phyloP scores from a whole-genome alignment of 2,113 vertebrate species.

The Plecturocebus donacophilus region DNA sequence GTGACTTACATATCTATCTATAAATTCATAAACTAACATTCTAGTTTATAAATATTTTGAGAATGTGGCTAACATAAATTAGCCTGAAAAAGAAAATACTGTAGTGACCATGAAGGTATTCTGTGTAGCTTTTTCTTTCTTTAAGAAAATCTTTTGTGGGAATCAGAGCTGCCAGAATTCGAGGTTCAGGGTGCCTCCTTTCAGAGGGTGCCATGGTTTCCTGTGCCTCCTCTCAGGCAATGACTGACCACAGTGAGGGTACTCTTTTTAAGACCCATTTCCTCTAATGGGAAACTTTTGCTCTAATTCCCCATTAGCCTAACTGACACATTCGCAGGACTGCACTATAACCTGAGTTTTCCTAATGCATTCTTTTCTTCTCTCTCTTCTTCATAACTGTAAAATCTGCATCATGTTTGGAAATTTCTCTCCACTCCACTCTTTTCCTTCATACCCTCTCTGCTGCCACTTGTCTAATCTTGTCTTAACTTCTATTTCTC shows the following conservation, averaged over 20 bases:
- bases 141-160: too few relatives aligned
- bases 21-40: not conserved
- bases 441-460: not conserved
- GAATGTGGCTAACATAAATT: not conserved
- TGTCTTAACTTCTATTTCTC: not conserved
- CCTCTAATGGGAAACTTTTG: not conserved
- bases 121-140: not conserved
- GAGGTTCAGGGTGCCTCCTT: not conserved
- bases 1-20: not conserved
- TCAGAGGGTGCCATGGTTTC: too few relatives aligned
- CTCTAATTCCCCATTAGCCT: not conserved
- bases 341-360: not conserved
- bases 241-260: too few relatives aligned
- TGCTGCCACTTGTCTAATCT: not conserved
- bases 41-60: not conserved
- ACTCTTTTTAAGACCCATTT: not conserved
- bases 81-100: not conserved
- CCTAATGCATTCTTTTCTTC: not conserved
- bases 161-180: not conserved
- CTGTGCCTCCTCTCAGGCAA: too few relatives aligned
- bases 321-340: not conserved
- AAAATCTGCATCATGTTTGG: not conserved
- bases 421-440: too few relatives aligned
- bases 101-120: not conserved
- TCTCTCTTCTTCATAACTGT: too few relatives aligned